Evolutionary conservation across 2,797 vertebrate genomes (phyloP), one percentile per base, ranked within the genome.

Genomic region (Spinus pinus): DNA sequence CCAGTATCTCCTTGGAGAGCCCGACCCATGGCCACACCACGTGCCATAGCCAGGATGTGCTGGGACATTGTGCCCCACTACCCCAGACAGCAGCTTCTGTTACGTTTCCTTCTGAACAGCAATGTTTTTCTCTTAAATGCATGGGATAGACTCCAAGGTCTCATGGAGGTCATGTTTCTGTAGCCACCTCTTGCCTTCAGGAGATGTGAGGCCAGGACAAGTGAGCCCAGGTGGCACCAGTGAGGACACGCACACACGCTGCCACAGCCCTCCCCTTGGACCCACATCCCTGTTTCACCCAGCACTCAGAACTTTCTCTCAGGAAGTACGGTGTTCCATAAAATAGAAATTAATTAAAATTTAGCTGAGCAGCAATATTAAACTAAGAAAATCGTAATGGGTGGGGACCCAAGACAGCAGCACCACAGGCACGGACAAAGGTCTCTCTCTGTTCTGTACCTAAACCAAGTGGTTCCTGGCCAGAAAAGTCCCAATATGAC

Each of bases 11-110:
- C 35, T 33, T 47, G 31, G 15, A 58, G 51, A 93, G 18, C 44
- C 53, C 8, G 1, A 57, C 10, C 35, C 54, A 30, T 6, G 9
- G 27, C 33, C 74, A 39, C 18, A 39, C 3, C 6, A 2, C 0
- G 0, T 23, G 57, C 58, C 14, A 2, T 2, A 23, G n/a, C 39
- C 12, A 22, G 71, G 50, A 28, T 19, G 11, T 1, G 3, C 27
- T 31, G 20, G 77, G 35, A 21, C 23, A 3, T 5, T 1, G 3
- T n/a, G 56, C 56, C 71, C 47, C 31, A 22, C 42, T 14, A 30
- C 6, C 61, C 21, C 61, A 69, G 35, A 51, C 33, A 58, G 56
- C 49, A 64, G 23, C 23, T 80, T 27, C 47, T 22, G 2, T 20
- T 56, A 8, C 46, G 57, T 75, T 56, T 46, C 56, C 44, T 57